phyloP scores from a whole-genome alignment of 2,113 vertebrate genomes.

The Cervus canadensis region DNA sequence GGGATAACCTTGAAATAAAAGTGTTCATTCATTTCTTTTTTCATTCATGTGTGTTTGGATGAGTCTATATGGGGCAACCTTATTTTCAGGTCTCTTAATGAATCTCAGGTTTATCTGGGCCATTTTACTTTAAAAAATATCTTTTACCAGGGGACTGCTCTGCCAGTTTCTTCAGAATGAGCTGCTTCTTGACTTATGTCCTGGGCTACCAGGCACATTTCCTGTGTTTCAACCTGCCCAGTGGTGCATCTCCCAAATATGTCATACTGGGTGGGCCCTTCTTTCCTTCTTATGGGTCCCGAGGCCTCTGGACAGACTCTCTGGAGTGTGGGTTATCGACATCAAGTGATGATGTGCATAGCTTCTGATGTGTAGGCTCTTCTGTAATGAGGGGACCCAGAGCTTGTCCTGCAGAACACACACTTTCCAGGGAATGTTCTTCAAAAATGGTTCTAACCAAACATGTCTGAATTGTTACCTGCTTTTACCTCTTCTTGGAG shows the following conservation, averaged over 20 bases:
- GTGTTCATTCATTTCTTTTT: constrained; percentile 50
- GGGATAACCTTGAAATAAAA: constrained; percentile 1
- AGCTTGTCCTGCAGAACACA: neutral
- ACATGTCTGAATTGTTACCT: neutral
- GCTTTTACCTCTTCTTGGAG: neutral
- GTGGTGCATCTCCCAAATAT: neutral
- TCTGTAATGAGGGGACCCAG: too few relatives aligned
- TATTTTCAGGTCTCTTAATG: constrained; percentile 63
- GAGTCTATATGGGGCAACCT: constrained; percentile 51
- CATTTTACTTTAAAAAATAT: constrained; percentile 57
- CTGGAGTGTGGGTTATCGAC: neutral
- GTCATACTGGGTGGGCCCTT: neutral
- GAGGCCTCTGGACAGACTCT: neutral
- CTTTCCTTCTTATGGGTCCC: neutral
- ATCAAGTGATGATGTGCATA: neutral
- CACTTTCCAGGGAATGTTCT: neutral
- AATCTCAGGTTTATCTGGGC: constrained; percentile 63
- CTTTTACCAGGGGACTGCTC: neutral
- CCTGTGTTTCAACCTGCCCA: neutral
- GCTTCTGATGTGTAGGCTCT: neutral
- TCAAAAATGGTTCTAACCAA: neutral
- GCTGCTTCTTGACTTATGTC: neutral
- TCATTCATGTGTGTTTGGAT: constrained; percentile 52
- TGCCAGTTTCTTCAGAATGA: neutral
- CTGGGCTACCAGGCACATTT: neutral